Base-by-base conservation (phyloP, 2,888 invertebrate genomes). In the Dermolepida albohirtum region DNA sequence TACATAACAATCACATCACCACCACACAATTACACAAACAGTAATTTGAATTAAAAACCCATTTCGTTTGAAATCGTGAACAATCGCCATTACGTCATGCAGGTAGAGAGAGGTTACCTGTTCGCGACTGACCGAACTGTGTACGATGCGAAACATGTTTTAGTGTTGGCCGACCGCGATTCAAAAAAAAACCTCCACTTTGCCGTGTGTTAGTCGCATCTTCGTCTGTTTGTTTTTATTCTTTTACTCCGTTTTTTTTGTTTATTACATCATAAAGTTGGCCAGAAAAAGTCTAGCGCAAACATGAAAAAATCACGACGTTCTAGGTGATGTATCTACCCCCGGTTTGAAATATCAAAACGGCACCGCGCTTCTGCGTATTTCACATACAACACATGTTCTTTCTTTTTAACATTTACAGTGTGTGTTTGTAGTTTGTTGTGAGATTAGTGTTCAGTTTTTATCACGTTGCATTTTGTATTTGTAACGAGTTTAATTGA, bases 51-150 rank as follows among this genome's bases (percentile, higher is more conserved):
- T 71, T 73, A 71, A 73, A 72, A 69, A 66, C 55, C 55, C 52
- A 59, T 66, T 71, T 73, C 73, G 73, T 72, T 57, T 54, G 70
- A 59, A 72, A 67, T 72, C 73, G 73, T 71, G 65, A 64, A 64
- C 63, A 70, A 68, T 72, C 72, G 72, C 49, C 65, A 52, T 62
- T 66, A 68, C 68, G 68, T 71, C 70, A 72, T 71, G 73, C 66
- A 70, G 75, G 75, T 76, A 76, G 73, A 62, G 59, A 62, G 59
- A 62, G 59, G 59, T 62, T 62, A 62, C 59, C 59, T 62, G 59
- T 62, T 16, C 59, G 29, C 44, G 47, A 34, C 47, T 22, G 47
- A 62, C 59, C 47, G 59, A 47, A 59, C 59, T 47, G 47, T 59
- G 34, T 47, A 59, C 59, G 47, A 43, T 34, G 59, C 59, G 59